Evolutionary conservation across 2,113 vertebrate species (phyloP).

Genomic region (Menidia beryllina): DNA sequence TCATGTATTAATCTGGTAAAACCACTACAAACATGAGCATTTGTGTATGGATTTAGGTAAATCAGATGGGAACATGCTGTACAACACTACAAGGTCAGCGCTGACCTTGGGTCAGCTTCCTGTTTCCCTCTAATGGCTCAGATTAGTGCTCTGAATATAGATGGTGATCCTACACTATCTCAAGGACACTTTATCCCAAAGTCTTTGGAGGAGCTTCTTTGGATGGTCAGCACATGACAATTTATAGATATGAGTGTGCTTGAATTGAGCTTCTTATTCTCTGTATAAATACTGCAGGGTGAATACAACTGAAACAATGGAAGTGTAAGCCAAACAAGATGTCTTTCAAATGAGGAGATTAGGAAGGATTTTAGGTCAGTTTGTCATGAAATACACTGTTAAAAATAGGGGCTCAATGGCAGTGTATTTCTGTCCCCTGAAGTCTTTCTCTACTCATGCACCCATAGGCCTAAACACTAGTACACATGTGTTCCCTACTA

Average conservation of each 20-base stretch:
- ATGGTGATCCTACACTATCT: slow-evolving; percentile 61
- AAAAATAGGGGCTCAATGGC: no score
- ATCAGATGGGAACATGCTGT: slow-evolving; percentile 44
- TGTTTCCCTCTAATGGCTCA: slow-evolving; percentile 67
- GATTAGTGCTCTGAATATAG: slow-evolving; percentile 78
- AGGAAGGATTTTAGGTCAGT: not conserved
- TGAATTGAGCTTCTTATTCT: not conserved
- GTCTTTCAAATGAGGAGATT: not conserved
- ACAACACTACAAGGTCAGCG: slow-evolving; percentile 66
- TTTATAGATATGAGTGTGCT: not conserved
- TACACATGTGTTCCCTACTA: no score
- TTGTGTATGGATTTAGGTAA: slow-evolving; percentile 14
- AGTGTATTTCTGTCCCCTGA: no score
- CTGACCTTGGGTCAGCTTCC: slow-evolving; percentile 70
- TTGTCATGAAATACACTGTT: not conserved
- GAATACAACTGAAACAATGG: not conserved
- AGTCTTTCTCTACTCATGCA: no score
- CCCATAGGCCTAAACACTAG: no score
- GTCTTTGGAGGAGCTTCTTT: slow-evolving; percentile 52
- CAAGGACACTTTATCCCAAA: slow-evolving; percentile 70
- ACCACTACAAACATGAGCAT: slow-evolving; percentile 5
- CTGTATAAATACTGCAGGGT: not conserved
- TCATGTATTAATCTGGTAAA: not conserved
- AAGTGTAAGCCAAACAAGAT: not conserved
- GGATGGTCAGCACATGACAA: slow-evolving; percentile 13